Evolutionary conservation across 2,888 invertebrate genomes (phyloP).

Genomic region (Adineta ricciae): DNA sequence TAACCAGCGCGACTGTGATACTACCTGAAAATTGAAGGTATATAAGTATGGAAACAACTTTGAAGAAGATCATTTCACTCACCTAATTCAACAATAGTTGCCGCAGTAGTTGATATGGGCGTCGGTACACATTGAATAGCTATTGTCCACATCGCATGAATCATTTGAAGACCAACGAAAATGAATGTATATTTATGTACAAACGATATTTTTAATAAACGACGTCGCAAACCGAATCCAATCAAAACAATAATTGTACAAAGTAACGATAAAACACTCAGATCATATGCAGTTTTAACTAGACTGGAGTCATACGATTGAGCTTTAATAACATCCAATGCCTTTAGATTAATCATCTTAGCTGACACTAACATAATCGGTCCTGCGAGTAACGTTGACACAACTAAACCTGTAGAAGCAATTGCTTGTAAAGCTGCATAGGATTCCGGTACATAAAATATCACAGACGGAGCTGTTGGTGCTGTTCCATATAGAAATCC

Average conservation of each 20-base stretch:
- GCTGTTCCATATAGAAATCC: conserved; percentile 90
- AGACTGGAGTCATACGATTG: not conserved
- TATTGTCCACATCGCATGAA: not conserved
- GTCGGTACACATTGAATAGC: not conserved
- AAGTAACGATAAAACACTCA: not conserved
- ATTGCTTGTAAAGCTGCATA: conserved; percentile 75
- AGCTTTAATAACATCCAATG: not conserved
- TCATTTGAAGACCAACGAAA: not conserved
- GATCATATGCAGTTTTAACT: not conserved
- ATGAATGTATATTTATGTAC: conserved; percentile 12
- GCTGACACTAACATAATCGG: conserved; percentile 35
- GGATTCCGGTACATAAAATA: conserved; percentile 81
- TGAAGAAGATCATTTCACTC: too few relatives aligned
- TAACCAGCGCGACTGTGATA: not conserved
- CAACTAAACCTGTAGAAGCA: conserved; percentile 23
- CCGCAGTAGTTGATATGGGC: not conserved
- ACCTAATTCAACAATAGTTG: not conserved
- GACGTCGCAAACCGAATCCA: not conserved
- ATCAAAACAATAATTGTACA: conserved; percentile 16
- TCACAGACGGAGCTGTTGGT: conserved; percentile 85
- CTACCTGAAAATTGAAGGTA: not conserved
- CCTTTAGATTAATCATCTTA: conserved; percentile 28
- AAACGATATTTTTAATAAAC: not conserved
- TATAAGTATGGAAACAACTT: too few relatives aligned
- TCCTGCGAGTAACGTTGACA: conserved; percentile 23